phyloP scores from a whole-genome alignment of 2,888 invertebrate species.

The Emmelina monodactyla region DNA sequence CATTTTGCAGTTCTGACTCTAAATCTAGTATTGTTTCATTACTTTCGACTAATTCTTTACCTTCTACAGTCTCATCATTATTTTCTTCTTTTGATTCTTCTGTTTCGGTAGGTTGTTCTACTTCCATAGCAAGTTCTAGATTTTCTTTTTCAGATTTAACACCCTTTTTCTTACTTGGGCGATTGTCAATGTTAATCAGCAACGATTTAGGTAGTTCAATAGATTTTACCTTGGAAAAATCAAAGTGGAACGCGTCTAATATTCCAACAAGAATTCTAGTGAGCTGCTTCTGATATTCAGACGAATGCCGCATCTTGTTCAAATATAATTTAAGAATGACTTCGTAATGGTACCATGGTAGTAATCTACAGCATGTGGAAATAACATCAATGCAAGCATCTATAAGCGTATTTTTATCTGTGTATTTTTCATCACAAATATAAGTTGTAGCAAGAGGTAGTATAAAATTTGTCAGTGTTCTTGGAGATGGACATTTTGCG shows the following conservation, averaged over 20 bases:
- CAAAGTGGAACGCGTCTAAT: conserved; percentile 92
- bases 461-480: conserved; percentile 83
- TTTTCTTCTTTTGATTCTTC: conserved; percentile 19
- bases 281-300: conserved; percentile 83
- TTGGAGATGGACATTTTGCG: conserved; percentile 67
- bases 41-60: conserved; percentile 18
- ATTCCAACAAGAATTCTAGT: conserved; percentile 80
- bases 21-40: conserved; percentile 25
- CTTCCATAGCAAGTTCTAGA: conserved; percentile 20
- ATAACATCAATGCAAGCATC: conserved; percentile 87
- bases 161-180: conserved; percentile 18
- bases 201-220: conserved; percentile 43
- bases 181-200: conserved; percentile 26
- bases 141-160: conserved; percentile 16
- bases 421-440: conserved; percentile 78
- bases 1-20: conserved; percentile 37
- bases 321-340: conserved; percentile 83
- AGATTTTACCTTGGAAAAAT: conserved; percentile 71
- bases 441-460: conserved; percentile 84
- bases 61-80: conserved; percentile 19
- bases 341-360: conserved; percentile 93
- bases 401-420: conserved; percentile 79
- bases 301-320: conserved; percentile 72
- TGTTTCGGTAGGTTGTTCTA: conserved; percentile 12
- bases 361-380: conserved; percentile 74